Percentiles rank a stretch among this genome's conserved stretches.
phyloP scores from a whole-genome alignment of 2,113 vertebrate genomes.

The Phylloscopus trochilus region DNA sequence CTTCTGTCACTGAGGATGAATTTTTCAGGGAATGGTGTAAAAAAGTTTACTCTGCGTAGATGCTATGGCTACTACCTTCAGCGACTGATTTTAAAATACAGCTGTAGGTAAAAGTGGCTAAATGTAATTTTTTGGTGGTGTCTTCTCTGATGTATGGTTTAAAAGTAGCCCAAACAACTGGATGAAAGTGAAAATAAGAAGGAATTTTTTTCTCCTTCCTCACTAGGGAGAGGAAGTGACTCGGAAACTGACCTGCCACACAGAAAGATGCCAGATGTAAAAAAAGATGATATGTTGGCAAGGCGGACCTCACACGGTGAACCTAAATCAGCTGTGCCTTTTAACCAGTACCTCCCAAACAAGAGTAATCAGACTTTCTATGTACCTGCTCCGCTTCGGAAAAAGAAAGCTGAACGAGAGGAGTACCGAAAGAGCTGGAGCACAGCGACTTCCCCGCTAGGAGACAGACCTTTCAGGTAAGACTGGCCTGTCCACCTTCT shows the following conservation, averaged over 20 bases:
- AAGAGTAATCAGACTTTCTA: constrained; percentile 93
- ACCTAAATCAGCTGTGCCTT: constrained; percentile 88
- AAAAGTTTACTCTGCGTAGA: background rate
- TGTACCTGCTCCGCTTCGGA: constrained; percentile 82
- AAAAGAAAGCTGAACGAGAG: constrained; percentile 82
- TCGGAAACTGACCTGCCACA: constrained; percentile 89
- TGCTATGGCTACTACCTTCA: background rate
- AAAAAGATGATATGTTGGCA: constrained; percentile 94
- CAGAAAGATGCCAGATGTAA: constrained; percentile 91
- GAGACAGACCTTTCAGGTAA: constrained; percentile 92
- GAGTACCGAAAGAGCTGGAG: constrained; percentile 91
- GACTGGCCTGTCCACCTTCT: background rate
- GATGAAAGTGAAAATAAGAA: background rate
- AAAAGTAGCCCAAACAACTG: background rate
- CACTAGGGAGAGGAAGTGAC: constrained; percentile 91
- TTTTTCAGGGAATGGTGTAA: background rate
- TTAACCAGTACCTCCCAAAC: constrained; percentile 99
- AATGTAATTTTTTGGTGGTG: background rate
- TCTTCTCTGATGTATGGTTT: background rate
- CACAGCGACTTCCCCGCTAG: constrained; percentile 86
- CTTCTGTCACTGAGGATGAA: background rate
- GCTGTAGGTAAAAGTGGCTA: background rate
- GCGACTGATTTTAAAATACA: background rate
- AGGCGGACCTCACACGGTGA: constrained; percentile 89
- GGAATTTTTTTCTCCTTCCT: background rate